phyloP scores from a whole-genome alignment of 2,113 vertebrate genomes.

The Chaetorhynchus papuensis region DNA sequence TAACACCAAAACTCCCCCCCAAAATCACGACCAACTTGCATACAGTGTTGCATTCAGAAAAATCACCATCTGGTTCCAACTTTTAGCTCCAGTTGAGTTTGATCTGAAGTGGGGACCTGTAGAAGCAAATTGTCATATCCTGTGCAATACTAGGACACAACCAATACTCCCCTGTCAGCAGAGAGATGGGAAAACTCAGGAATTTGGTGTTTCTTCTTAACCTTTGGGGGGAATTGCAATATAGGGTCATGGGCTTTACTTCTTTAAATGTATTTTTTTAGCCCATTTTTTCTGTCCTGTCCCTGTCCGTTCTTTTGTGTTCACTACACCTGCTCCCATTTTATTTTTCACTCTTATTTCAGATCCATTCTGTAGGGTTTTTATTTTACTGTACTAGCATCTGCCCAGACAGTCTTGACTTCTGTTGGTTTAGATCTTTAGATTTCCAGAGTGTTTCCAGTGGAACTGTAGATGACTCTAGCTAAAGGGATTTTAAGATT shows the following conservation, averaged over 20 bases:
- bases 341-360: background rate
- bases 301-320: background rate
- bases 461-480: background rate
- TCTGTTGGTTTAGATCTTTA: background rate
- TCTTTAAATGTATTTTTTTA: background rate
- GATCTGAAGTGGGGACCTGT: background rate
- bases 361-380: background rate
- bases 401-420: background rate
- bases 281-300: background rate
- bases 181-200: fast-evolving
- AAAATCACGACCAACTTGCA: background rate
- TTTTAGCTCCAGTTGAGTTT: background rate
- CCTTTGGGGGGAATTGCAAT: background rate
- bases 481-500: background rate
- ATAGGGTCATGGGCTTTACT: background rate
- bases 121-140: background rate
- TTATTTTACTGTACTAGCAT: background rate
- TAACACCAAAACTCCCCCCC: background rate
- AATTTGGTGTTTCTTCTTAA: background rate
- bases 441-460: background rate
- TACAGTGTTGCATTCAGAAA: background rate
- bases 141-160: background rate
- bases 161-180: background rate
- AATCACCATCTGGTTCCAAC: background rate
- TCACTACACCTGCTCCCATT: background rate